phyloP scores from a whole-genome alignment of 2,113 vertebrate species.

The Myotis yumanensis region DNA sequence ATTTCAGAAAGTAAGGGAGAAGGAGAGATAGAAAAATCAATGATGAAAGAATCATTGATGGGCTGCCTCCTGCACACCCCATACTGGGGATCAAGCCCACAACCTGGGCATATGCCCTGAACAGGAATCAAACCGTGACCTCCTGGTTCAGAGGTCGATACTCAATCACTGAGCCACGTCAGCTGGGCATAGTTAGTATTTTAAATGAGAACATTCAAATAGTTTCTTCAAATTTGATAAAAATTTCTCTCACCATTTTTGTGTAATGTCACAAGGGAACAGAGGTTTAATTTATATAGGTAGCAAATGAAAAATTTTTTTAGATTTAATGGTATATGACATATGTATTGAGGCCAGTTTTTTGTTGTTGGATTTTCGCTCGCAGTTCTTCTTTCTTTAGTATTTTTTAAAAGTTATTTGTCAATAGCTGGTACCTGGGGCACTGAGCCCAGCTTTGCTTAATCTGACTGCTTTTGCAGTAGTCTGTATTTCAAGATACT shows the following conservation, averaged over 20 bases:
- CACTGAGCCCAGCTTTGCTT: conserved; percentile 33
- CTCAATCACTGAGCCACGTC: no score
- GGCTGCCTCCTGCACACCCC: no score
- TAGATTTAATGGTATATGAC: background rate
- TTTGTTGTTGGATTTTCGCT: background rate
- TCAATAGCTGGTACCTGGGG: background rate
- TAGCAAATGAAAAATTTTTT: conserved; percentile 15
- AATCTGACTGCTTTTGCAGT: background rate
- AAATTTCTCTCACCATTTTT: conserved; percentile 31
- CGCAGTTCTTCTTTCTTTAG: background rate
- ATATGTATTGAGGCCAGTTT: background rate
- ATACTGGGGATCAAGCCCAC: no score
- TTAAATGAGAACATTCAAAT: background rate
- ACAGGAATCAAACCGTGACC: no score
- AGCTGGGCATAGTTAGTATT: background rate
- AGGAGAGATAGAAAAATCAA: no score
- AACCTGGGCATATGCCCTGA: no score
- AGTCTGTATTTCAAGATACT: conserved; percentile 38
- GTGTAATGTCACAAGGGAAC: background rate
- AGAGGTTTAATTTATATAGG: conserved; percentile 15
- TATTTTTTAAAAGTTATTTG: conserved; percentile 35
- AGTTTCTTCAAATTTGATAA: background rate
- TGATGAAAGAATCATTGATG: no score
- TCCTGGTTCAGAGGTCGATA: no score
- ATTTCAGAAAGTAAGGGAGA: no score